Percentiles rank a stretch among this genome's conserved stretches.
Evolutionary conservation across 2,888 invertebrate species (phyloP).

Genomic region (Lomographa bimaculata): DNA sequence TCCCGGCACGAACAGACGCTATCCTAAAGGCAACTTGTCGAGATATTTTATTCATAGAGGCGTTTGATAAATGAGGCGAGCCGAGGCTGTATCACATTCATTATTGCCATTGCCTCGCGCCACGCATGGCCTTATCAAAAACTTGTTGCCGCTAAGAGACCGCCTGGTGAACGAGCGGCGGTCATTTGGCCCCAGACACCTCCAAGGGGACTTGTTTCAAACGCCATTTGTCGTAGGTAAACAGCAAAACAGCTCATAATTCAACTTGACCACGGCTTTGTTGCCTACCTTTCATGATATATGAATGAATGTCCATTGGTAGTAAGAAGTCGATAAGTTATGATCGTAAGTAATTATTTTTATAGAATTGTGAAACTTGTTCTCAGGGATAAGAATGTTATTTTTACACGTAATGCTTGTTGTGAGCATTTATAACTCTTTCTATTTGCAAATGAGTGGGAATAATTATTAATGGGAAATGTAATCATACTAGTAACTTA

Average conservation of each 20-base stretch:
- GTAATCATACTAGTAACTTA: constrained; percentile 1
- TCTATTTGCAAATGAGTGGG: constrained; percentile 5
- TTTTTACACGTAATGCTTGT: constrained; percentile 18
- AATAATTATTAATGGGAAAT: constrained; percentile 4
- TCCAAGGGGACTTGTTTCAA: constrained; percentile 65
- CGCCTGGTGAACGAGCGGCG: constrained; percentile 55
- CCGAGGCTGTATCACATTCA: constrained; percentile 75
- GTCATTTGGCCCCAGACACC: constrained; percentile 51
- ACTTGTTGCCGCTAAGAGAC: constrained; percentile 71
- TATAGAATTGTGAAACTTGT: constrained; percentile 27
- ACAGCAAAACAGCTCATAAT: constrained; percentile 67
- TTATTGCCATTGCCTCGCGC: constrained; percentile 71
- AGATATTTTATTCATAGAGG: constrained; percentile 80
- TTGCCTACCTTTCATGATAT: constrained; percentile 59
- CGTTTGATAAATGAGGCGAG: constrained; percentile 75
- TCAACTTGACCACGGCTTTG: constrained; percentile 60
- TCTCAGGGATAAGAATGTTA: constrained; percentile 14
- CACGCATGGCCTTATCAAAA: constrained; percentile 77
- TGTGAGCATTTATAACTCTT: too few species aligned
- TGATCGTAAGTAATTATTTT: constrained; percentile 47
- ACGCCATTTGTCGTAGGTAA: constrained; percentile 66
- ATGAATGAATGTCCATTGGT: constrained; percentile 40
- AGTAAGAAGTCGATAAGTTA: constrained; percentile 49
- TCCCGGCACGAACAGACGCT: constrained; percentile 68
- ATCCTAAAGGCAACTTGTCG: constrained; percentile 68